These are phyloP conservation scores for Pedetes capensis DNA, from an alignment of 2,113 vertebrate genomes.

Conservation along the genomic window DNA sequence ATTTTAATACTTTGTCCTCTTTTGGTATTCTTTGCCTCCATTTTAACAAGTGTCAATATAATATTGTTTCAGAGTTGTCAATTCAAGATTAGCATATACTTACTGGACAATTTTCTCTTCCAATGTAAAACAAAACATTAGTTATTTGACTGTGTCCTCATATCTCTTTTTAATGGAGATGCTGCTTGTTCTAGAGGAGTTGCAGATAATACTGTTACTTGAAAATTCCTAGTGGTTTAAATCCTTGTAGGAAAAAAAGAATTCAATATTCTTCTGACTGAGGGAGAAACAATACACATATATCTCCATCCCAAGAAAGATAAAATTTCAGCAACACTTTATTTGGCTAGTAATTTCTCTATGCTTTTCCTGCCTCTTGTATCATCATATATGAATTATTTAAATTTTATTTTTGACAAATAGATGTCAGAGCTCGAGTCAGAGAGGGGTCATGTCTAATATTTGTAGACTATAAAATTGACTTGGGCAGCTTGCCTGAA, in stretches of 20 bases:
- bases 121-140: neutral
- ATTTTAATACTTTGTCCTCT: neutral
- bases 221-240: slow-evolving; percentile 23
- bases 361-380: neutral
- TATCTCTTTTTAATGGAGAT: neutral
- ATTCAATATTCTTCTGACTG: neutral
- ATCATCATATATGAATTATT: neutral
- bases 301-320: neutral
- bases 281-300: neutral
- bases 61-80: neutral
- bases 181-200: neutral
- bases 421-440: too few relatives aligned
- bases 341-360: neutral
- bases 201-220: neutral
- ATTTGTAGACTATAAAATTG: too few relatives aligned
- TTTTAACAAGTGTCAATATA: neutral
- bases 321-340: neutral
- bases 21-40: neutral
- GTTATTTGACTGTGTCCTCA: neutral
- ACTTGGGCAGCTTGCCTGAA: too few relatives aligned
- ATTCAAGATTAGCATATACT: neutral
- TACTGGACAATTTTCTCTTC: neutral
- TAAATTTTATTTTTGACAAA: too few relatives aligned
- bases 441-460: too few relatives aligned
- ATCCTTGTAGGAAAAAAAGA: neutral